These are phyloP conservation scores for Eulemur coronatus DNA, from an alignment of 2,797 vertebrate genomes.

Conservation along the genomic window DNA sequence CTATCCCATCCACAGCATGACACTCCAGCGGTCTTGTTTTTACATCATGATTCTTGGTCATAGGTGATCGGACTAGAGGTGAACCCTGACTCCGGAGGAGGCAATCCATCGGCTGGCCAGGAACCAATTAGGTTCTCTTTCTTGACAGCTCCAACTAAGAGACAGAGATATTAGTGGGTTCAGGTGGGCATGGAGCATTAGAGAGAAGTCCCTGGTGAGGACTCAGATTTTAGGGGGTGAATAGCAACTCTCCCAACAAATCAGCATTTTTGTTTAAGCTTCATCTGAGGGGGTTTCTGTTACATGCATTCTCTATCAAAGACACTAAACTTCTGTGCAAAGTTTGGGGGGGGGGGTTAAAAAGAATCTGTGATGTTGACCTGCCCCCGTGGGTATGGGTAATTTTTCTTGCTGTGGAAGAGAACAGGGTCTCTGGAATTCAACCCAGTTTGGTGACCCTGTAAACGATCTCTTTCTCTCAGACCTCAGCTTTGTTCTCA, in stretches of 20 bases:
- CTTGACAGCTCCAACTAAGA: not conserved
- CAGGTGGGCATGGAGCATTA: fast-evolving
- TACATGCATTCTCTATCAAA: not conserved
- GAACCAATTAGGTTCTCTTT: not conserved
- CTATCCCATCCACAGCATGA: not conserved
- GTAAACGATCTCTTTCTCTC: not conserved
- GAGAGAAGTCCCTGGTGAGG: not conserved
- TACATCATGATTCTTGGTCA: not conserved
- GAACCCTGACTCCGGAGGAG: not conserved
- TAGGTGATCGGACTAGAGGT: not conserved
- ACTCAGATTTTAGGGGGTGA: not conserved
- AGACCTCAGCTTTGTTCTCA: not conserved
- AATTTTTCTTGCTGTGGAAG: not conserved
- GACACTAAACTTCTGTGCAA: too few relatives aligned
- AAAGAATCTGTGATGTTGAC: not conserved
- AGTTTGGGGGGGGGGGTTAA: not conserved
- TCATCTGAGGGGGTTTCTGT: not conserved
- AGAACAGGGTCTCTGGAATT: not conserved
- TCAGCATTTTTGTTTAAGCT: not conserved
- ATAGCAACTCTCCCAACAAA: not conserved
- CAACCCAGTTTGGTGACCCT: not conserved
- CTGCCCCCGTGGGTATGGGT: not conserved
- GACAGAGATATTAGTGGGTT: not conserved
- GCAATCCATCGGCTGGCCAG: not conserved
- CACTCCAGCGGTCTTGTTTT: not conserved